Base-by-base conservation (phyloP, 1,140 invertebrate species). In the Pseudomyrmex gracilis region DNA sequence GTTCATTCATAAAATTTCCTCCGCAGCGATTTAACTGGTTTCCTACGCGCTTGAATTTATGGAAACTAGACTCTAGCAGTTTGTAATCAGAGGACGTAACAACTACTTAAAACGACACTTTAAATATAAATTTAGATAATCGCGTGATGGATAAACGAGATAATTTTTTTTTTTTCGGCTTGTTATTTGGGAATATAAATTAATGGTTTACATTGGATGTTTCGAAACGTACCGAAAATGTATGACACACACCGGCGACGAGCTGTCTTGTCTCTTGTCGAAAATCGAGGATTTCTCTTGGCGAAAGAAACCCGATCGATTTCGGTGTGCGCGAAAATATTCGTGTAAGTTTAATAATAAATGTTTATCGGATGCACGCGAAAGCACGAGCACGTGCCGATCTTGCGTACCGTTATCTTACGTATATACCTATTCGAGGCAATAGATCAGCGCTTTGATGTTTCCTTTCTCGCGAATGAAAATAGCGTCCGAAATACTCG, bases 241-340 rank as follows among this genome's bases (percentile, higher is more conserved):
- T 71, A 80, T 20, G 76, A 73, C 34, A 7, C 34, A 7, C 85
- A 73, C 71, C 76, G 89, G 89, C 91, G 91, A 91, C 91, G 84
- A 67, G 92, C 91, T 83, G 91, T 92, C 91, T 92, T 86, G 88
- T 58, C 24, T 5, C n/a, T 24, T 1, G 57, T 71, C 78, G 64
- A 84, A 91, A 90, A 91, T 74, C 68, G 66, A 78, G 85, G 74
- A 85, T 88, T 87, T 92, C 86, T 60, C 76, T 82, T 67, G 73
- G 71, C 68, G 51, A 34, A 78, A 77, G 85, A 51, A 67, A 68
- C 77, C 83, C 47, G 89, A 87, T 86, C 89, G 88, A 70, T 61
- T 49, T 76, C n/a, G 7, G 3, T 51, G 53, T 7, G 3, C 57
- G 53, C n/a, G 47, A 68, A 70, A 86, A 86, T 84, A 74, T 45